Evolutionary conservation across 2,888 invertebrate species (phyloP).

Genomic region (Leptinotarsa juncta): DNA sequence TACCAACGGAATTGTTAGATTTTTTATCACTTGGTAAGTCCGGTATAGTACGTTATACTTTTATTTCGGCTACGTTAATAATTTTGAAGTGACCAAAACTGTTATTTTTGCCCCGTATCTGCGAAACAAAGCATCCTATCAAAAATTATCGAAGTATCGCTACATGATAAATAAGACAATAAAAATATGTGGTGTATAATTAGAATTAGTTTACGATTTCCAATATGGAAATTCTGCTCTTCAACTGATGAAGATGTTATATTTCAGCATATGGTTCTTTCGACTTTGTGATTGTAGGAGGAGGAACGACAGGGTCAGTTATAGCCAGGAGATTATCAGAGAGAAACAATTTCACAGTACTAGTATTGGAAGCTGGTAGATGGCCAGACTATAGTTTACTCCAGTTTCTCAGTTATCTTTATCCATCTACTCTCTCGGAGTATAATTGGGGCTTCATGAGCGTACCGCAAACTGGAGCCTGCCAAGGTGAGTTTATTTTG

Average conservation of each 20-base stretch:
- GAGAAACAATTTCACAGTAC: background rate
- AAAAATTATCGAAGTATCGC: too few relatives aligned
- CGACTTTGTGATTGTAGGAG: conserved; percentile 15
- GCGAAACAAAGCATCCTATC: too few relatives aligned
- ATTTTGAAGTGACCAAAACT: too few relatives aligned
- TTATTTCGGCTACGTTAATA: too few relatives aligned
- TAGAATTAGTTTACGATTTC: too few relatives aligned
- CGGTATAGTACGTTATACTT: too few relatives aligned
- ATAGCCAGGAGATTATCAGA: conserved; percentile 8
- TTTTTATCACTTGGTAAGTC: too few relatives aligned
- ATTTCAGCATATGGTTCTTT: background rate
- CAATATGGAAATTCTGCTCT: too few relatives aligned
- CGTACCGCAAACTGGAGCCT: conserved; percentile 44
- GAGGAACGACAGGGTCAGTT: conserved; percentile 13
- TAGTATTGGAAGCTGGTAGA: conserved; percentile 29
- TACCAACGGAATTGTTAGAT: too few relatives aligned
- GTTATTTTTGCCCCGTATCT: too few relatives aligned
- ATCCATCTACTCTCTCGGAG: conserved; percentile 20
- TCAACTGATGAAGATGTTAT: background rate
- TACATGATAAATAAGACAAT: too few relatives aligned
- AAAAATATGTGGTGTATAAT: too few relatives aligned
- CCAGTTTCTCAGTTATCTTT: background rate
- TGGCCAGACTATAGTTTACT: conserved; percentile 6
- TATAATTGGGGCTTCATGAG: conserved; percentile 45
- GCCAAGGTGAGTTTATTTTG: conserved; percentile 37